A percentile compares a stretch with the other conserved stretches of the same genome.
phyloP scores from a whole-genome alignment of 2,888 invertebrate species.

The Mimachlamys varia region DNA sequence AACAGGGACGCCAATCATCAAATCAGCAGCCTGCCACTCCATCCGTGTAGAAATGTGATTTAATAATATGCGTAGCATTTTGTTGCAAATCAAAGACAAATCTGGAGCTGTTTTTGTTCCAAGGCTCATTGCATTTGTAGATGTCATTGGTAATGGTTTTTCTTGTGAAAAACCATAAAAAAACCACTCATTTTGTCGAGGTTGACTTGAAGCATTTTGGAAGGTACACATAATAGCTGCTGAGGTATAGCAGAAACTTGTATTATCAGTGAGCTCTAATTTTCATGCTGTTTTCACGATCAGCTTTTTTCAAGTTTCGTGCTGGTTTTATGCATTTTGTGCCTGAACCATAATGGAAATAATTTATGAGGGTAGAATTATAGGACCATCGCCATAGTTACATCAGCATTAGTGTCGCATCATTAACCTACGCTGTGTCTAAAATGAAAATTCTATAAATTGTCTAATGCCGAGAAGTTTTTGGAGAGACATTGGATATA shows the following conservation, averaged over 20 bases:
- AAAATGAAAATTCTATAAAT: not conserved
- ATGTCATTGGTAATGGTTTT: not conserved
- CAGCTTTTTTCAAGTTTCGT: not conserved
- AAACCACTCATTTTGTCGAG: not conserved
- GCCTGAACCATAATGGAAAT: not conserved
- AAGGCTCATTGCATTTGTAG: not conserved
- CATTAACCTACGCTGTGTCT: conserved; percentile 3
- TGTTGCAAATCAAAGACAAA: not conserved
- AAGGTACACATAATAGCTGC: not conserved
- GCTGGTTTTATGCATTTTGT: not conserved
- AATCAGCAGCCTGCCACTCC: not conserved
- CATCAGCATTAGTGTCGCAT: not conserved
- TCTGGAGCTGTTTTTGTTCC: not conserved
- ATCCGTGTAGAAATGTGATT: not conserved
- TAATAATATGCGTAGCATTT: not conserved
- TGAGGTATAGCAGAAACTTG: not conserved
- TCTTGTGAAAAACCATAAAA: not conserved
- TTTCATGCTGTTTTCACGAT: conserved; percentile 27
- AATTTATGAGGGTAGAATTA: not conserved
- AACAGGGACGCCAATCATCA: too few species aligned
- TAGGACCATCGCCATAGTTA: not conserved
- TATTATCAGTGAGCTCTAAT: not conserved
- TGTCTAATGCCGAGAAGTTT: not conserved
- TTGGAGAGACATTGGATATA: not conserved
- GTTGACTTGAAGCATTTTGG: not conserved